Conservation (phyloP, 2,888 invertebrate species). For the Diarsia brunnea region DNA sequence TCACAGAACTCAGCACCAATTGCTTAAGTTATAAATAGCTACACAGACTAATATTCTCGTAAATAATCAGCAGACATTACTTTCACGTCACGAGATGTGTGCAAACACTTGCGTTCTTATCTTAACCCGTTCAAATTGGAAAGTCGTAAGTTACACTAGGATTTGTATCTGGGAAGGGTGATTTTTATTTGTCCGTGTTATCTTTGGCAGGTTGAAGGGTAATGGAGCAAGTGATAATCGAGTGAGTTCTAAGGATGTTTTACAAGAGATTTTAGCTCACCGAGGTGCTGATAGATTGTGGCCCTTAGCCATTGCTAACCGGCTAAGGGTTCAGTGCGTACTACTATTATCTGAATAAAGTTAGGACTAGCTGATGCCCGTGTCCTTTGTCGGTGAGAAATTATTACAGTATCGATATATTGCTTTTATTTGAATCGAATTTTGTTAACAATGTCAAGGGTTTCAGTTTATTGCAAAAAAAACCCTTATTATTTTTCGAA, state of each 20-base stretch:
- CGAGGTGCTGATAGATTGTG: background rate
- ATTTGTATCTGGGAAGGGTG: background rate
- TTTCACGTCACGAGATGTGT: constrained; percentile 32
- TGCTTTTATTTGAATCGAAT: no score
- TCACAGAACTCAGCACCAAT: constrained; percentile 29
- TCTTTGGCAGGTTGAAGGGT: constrained; percentile 1
- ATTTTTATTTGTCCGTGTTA: constrained; percentile 21
- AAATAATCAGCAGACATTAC: constrained; percentile 47
- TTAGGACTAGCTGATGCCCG: background rate
- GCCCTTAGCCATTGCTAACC: background rate
- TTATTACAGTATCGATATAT: no score
- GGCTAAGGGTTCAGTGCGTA: background rate
- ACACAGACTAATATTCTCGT: constrained; percentile 29
- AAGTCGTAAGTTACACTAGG: constrained; percentile 21
- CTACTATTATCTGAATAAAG: background rate
- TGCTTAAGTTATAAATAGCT: constrained; percentile 13
- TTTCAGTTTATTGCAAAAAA: no score
- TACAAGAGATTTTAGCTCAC: background rate
- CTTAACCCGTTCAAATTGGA: constrained; percentile 30
- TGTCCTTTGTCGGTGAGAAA: no score
- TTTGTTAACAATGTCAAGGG: no score
- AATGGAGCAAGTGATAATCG: constrained; percentile 7
- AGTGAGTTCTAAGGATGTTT: constrained; percentile 1
- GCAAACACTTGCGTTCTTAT: constrained; percentile 35
- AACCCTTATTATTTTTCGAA: no score